Conservation (phyloP, 1,140 invertebrate species). For the Mercenaria mercenaria region DNA sequence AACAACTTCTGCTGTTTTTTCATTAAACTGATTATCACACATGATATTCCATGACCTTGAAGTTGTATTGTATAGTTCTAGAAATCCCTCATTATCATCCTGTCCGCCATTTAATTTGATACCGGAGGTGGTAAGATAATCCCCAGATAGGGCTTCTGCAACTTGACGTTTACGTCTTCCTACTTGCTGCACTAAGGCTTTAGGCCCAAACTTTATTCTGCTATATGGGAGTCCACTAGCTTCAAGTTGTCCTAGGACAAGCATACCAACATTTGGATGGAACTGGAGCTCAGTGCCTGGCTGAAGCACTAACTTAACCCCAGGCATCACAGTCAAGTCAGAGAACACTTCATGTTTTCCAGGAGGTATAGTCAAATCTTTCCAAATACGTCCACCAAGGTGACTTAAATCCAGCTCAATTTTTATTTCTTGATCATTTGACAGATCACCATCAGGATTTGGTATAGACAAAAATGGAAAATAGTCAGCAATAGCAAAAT, state of each 20-base stretch:
- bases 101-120: slow-evolving; percentile 73
- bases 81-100: slow-evolving; percentile 89
- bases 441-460: slow-evolving; percentile 77
- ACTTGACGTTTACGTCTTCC: slow-evolving; percentile 54
- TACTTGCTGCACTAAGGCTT: slow-evolving; percentile 68
- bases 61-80: slow-evolving; percentile 98
- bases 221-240: slow-evolving; percentile 93
- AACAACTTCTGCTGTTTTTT: slow-evolving; percentile 89
- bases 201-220: slow-evolving; percentile 86
- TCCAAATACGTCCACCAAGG: slow-evolving; percentile 93
- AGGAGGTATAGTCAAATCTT: slow-evolving; percentile 90
- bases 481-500: slow-evolving; percentile 96
- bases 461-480: slow-evolving; percentile 91
- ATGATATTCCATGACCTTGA: slow-evolving; percentile 98
- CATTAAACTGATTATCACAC: slow-evolving; percentile 96
- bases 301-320: slow-evolving; percentile 92
- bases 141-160: background rate
- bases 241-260: slow-evolving; percentile 96
- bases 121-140: slow-evolving; percentile 2
- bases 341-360: slow-evolving; percentile 91
- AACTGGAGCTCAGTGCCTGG: slow-evolving; percentile 98
- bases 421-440: slow-evolving; percentile 86
- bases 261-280: slow-evolving; percentile 97
- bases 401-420: slow-evolving; percentile 79
- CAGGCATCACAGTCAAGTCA: slow-evolving; percentile 99